Evolutionary conservation across 1,140 invertebrate species (phyloP), one percentile per base, ranked within the genome.

Genomic region (Alviniconcha marisindica): DNA sequence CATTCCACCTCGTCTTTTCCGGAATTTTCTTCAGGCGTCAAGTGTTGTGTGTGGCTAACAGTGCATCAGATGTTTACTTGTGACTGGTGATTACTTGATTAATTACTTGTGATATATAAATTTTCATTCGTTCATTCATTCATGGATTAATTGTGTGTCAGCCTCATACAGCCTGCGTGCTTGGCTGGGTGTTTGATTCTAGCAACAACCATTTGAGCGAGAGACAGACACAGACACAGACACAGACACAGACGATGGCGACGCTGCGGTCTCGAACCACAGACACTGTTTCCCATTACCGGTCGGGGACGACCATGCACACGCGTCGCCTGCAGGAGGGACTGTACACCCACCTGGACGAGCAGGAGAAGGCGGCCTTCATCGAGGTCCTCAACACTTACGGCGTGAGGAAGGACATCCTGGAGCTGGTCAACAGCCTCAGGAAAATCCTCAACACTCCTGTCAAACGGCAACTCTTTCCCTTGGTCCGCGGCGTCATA

Each of bases 331-430:
- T 90, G 1, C 89, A 90, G 69, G 88, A 89, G 42, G 86, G 86
- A 1, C 63, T 90, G 21, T 88, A 86, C 79, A 81, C 83, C 15
- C 81, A 88, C 44, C 85, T 89, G n/a, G 84, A 88, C 63, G 77
- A 87, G 14, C 63, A 84, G 33, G 87, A 90, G 63, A 87, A 84
- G 31, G 44, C 54, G 21, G 85, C 83, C 3, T 90, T 90, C 86
- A 85, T 90, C 18, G 86, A 86, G 1, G 87, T 86, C 4, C 86
- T 90, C 42, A 89, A 87, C 77, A 51, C 84, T 42, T 90, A 88
- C 81, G 83, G 89, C 21, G 63, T 81, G 1, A 81, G 86, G 15
- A 54, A 87, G 38, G 88, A 90, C 79, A 83, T 89, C 28, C 81
- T 87, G 18, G 77, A 86, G 48, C 87, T 89, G 76, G 86, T 89